Base-by-base conservation (phyloP, 2,888 invertebrate genomes). In the Aphodius sticticus region DNA sequence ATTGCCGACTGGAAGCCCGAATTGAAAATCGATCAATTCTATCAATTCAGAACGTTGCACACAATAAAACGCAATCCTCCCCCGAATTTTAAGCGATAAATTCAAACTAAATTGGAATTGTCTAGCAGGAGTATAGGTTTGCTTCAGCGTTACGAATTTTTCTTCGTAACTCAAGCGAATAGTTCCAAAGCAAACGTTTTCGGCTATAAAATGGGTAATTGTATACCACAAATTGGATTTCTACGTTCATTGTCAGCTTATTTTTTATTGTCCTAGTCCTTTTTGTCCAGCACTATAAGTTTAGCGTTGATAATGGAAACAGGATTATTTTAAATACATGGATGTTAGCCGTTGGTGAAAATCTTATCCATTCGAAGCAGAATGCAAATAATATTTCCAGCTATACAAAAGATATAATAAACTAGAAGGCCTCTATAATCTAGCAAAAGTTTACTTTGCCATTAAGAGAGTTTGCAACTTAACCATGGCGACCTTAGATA, bases 21-120 rank as follows among this genome's bases (percentile, higher is more conserved):
- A 53, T 12, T 12, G 53, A 53, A 53, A 53, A 53, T 53, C 12
- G 53, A 53, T 53, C 53, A 53, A 53, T 53, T 53, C 53, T 53
- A 53, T 53, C 53, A 53, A 53, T 53, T 53, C 53, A 53, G 53
- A 53, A 53, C 53, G 53, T 53, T 53, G 53, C 53, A 53, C 53
- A 12, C 53, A 53, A 53, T 53, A 53, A 53, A 53, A 53, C 12
- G 53, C 53, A 7, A 26, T 26, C 26, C 26, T 26, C 12, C 12
- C 9, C 53, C 53, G 53, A 53, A 53, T 53, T 53, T 53, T 53
- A 53, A 53, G 53, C 53, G 53, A 53, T 53, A 53, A 53, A 53
- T 53, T 53, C 53, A 53, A 7, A 9, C 53, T 53, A 53, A 53
- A 53, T 53, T 53, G 53, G 53, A 53, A 53, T 53, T 53, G 53